Evolutionary conservation across 2,888 invertebrate species (phyloP).

Genomic region (Caenorhabditis virilis): DNA sequence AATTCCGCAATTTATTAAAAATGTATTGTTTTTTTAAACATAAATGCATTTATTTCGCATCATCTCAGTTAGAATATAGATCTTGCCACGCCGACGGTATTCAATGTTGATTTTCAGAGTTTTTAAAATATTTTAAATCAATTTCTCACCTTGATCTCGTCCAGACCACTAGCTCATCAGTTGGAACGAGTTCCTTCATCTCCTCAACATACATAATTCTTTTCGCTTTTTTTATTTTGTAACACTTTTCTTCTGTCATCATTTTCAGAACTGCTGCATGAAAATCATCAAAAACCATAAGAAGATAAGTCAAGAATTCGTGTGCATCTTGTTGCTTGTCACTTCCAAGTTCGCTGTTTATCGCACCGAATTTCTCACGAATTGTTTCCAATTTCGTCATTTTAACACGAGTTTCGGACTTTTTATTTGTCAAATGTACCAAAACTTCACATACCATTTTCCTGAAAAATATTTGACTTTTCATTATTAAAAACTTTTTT

Average conservation of each 20-base stretch:
- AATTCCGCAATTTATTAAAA: too few relatives aligned
- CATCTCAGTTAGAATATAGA: too few relatives aligned
- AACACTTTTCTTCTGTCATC: neutral
- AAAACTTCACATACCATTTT: neutral
- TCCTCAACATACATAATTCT: neutral
- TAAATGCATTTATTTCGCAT: too few relatives aligned
- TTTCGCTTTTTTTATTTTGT: neutral
- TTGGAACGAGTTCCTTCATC: neutral
- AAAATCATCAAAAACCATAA: neutral
- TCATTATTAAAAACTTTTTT: too few relatives aligned
- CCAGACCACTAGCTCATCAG: neutral
- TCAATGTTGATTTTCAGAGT: too few relatives aligned
- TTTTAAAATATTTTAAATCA: too few relatives aligned
- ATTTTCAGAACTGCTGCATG: neutral
- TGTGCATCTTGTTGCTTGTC: constrained; percentile 12
- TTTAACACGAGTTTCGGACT: neutral
- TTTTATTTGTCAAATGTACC: too few relatives aligned
- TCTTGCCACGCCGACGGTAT: too few relatives aligned
- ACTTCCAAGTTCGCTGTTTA: neutral
- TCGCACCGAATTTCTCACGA: neutral
- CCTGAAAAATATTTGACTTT: neutral
- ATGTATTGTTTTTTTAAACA: too few relatives aligned
- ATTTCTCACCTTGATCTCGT: neutral
- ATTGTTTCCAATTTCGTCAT: neutral
- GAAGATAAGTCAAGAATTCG: constrained; percentile 2